A percentile compares a stretch with the other conserved stretches of the same genome.
Conservation (phyloP, 1,140 invertebrate species). For the Caenorhabditis tropicalis region DNA sequence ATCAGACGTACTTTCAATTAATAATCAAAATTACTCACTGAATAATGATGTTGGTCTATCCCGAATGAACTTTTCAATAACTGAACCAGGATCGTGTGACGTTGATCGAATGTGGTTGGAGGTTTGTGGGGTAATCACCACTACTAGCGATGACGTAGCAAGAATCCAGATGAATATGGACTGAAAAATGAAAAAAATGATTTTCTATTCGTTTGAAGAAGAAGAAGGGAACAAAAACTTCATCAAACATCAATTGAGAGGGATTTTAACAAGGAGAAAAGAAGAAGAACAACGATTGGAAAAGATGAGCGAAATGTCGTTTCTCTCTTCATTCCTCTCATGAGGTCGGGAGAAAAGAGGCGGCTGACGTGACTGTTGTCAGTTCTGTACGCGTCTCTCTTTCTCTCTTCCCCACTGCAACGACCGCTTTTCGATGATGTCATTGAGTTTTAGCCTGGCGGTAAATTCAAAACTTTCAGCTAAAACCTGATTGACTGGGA, state of each 20-base stretch:
- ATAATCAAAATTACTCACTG: background rate
- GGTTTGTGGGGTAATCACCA: background rate
- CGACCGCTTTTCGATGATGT: slow-evolving; percentile 34
- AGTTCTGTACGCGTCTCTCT: background rate
- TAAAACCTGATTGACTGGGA: background rate
- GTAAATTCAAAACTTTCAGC: background rate
- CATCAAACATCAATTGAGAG: background rate
- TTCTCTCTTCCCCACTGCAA: background rate
- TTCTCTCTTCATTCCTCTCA: background rate
- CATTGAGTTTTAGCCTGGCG: background rate
- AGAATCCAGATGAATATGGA: slow-evolving; percentile 29
- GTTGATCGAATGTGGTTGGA: background rate
- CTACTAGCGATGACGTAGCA: slow-evolving; percentile 17
- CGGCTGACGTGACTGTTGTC: slow-evolving; percentile 28
- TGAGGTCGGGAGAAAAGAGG: slow-evolving; percentile 15
- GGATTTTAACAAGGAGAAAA: background rate
- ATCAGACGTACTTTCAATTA: background rate
- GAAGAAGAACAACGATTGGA: background rate
- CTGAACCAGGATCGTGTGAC: background rate
- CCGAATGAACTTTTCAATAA: background rate
- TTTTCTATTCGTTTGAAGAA: too few species aligned
- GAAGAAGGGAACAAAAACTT: background rate
- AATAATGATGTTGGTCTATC: background rate
- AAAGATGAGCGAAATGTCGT: slow-evolving; percentile 8
- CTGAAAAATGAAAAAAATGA: background rate